Evolutionary conservation across 2,797 vertebrate genomes (phyloP), one percentile per base, ranked within the genome.

Genomic region (Notolabrus celidotus): DNA sequence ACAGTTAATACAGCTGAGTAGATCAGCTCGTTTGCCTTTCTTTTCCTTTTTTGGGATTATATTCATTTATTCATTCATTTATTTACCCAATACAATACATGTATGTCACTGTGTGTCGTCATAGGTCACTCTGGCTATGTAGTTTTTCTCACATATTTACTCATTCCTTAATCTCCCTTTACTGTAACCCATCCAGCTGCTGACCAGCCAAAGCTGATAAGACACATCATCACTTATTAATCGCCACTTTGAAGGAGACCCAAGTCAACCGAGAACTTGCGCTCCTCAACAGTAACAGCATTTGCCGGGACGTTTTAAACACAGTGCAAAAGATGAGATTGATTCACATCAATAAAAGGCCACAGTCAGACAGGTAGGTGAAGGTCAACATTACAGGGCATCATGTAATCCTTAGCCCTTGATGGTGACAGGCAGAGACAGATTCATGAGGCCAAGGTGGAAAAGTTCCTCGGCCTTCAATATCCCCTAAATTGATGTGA

Each of bases 201-300:
- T 27, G 74, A 75, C 74, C 70, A 65, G 85, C 81, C 85, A 76
- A 78, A 83, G 84, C 77, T 84, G 82, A 90, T 77, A 82, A 91
- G 88, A 88, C 77, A 74, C 76, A 84, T 84, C 86, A 92, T 92
- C 90, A 92, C 84, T 92, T 91, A 93, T 93, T 93, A 86, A 92
- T 80, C 68, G 86, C 74, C 86, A 90, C 86, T 92, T 91, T 89
- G 84, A 87, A 81, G 81, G 71, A 50, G 84, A 78, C 79, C 69
- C 68, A 8, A 88, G 88, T 92, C 88, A 85, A 90, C 14, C 14
- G 34, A 89, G 89, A 80, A 76, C 82, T 86, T 25, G 62, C 71
- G 82, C 83, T 85, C 4, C 51, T 85, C 88, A 88, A 86, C 79
- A 71, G 86, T 86, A 91, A 89, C n/a, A n/a, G n/a, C 85, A 86